phyloP scores from a whole-genome alignment of 2,113 vertebrate species.

The Myxocyprinus asiaticus region DNA sequence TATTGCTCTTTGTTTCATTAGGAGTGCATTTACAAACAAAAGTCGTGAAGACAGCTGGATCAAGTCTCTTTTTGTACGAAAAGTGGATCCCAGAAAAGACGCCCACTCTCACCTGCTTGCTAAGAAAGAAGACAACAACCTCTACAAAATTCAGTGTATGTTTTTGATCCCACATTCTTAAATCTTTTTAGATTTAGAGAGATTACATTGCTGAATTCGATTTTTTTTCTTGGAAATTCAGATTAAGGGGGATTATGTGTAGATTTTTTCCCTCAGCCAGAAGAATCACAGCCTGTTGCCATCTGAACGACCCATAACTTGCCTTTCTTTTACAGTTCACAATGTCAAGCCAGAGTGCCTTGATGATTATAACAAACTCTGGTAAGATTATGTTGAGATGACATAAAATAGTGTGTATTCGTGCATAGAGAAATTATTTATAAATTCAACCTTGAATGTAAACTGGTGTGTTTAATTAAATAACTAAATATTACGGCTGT shows the following conservation, averaged over 20 bases:
- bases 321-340: constrained; percentile 87
- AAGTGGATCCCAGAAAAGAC: constrained; percentile 95
- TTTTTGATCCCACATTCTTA: constrained; percentile 46
- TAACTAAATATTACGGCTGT: too few relatives aligned
- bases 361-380: constrained; percentile 95
- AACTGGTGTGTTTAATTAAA: too few relatives aligned
- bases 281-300: too few relatives aligned
- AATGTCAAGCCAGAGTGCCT: constrained; percentile 97
- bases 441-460: too few relatives aligned
- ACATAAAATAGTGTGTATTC: too few relatives aligned
- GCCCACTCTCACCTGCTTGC: constrained; percentile 95
- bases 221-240: too few relatives aligned
- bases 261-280: too few relatives aligned
- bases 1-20: background rate
- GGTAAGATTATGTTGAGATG: constrained; percentile 76
- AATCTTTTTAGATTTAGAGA: too few relatives aligned
- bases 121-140: constrained; percentile 93
- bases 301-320: too few relatives aligned
- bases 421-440: too few relatives aligned
- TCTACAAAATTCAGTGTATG: constrained; percentile 97
- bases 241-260: too few relatives aligned
- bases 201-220: too few relatives aligned
- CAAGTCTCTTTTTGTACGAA: constrained; percentile 94
- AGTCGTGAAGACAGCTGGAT: constrained; percentile 51
- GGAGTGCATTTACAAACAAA: background rate